phyloP scores from a whole-genome alignment of 2,888 invertebrate species.

The Dermolepida albohirtum region DNA sequence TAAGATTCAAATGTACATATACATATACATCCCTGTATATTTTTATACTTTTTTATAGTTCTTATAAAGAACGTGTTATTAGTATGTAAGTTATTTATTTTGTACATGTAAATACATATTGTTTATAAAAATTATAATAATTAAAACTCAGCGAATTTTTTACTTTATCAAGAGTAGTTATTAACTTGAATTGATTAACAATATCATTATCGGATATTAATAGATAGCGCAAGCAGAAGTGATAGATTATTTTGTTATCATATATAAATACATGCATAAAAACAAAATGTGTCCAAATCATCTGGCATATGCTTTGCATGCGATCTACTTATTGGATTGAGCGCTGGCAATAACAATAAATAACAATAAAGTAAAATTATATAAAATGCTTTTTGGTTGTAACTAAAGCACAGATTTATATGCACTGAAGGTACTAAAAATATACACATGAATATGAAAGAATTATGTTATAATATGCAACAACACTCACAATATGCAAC shows the following conservation, averaged over 20 bases:
- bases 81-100: constrained; percentile 29
- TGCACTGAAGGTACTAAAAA: no score
- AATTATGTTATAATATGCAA: no score
- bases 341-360: no score
- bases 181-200: constrained; percentile 27
- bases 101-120: not conserved
- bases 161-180: constrained; percentile 19
- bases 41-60: constrained; percentile 10
- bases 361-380: no score
- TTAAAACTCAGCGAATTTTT: constrained; percentile 10
- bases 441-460: no score
- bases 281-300: not conserved
- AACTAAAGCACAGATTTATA: no score
- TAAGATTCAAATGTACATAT: not conserved
- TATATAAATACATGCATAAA: not conserved
- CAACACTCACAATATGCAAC: no score
- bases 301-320: no score
- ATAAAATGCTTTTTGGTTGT: no score
- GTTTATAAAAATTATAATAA: not conserved
- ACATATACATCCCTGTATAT: not conserved
- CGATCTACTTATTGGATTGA: no score
- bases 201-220: constrained; percentile 16
- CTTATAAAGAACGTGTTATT: constrained; percentile 20
- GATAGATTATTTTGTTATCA: constrained; percentile 1
- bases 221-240: constrained; percentile 7